Evolutionary conservation across 2,797 vertebrate genomes (phyloP), one percentile per base, ranked within the genome.

Genomic region (Argya squamiceps): DNA sequence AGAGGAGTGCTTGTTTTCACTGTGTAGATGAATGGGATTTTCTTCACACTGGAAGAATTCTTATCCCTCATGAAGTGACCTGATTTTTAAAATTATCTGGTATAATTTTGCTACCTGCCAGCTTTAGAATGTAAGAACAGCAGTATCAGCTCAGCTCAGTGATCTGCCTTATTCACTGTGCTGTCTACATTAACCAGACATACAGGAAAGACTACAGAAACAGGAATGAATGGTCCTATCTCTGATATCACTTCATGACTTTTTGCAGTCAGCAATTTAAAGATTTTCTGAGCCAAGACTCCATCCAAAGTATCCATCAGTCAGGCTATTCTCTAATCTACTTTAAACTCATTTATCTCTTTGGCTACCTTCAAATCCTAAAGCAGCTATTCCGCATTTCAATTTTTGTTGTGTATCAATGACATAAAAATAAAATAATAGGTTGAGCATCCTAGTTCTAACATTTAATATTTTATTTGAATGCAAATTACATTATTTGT

Each of bases 401-500:
- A 68, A 32, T 88, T 88, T 90, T 77, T 85, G 37, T 88, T 43
- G 58, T 73, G 6, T 59, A 41, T 71, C 74, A 76, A 53, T 79
- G 58, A 76, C 74, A 86, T 84, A 74, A 88, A 91, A 82, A 82
- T 73, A 30, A 90, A 92, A 63, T 91, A 77, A 70, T 93, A 83
- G 23, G 16, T 63, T 68, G 12, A 92, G 50, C 85, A 88, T 84
- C 67, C 77, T 92, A 50, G 24, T 77, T 84, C 79, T 89, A 77
- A 81, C 75, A 67, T 76, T 95, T 86, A 60, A 67, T 59, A 65
- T 88, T 76, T 88, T 88, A 88, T 95, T 88, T 92, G 87, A 76
- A 93, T 93, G 84, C 64, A 91, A 96, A 96, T 95, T 64, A 75
- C 41, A 84, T 82, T 86, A 88, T 94, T 89, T 96, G 71, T 95